Percentiles rank a stretch among this genome's conserved stretches.
These are phyloP conservation scores for Oreochromis niloticus DNA, from an alignment of 2,113 vertebrate species.

Conservation along the genomic window DNA sequence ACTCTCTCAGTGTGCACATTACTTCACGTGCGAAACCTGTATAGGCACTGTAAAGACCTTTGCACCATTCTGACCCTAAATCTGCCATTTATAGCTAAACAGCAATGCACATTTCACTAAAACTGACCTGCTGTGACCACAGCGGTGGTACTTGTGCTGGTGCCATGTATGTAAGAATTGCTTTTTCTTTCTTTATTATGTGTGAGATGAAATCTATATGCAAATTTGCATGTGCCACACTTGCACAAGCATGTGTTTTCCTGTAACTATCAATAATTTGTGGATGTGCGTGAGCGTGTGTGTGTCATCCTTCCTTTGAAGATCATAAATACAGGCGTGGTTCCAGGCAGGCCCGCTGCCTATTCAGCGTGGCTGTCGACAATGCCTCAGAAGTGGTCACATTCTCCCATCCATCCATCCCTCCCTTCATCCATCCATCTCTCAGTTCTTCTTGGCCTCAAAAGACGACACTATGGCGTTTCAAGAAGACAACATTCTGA, in stretches of 20 bases:
- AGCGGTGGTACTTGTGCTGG: not conserved
- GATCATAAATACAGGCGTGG: conserved; percentile 68
- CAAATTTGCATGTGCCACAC: conserved; percentile 9
- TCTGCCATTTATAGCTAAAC: not conserved
- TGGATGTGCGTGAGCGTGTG: conserved; percentile 31
- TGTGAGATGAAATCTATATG: conserved; percentile 1
- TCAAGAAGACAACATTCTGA: conserved; percentile 32
- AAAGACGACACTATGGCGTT: conserved; percentile 28
- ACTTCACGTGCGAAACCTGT: not conserved
- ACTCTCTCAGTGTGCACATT: not conserved
- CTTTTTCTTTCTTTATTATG: not conserved
- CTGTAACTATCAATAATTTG: conserved; percentile 54
- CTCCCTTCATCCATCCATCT: conserved; percentile 52
- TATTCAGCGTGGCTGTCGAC: conserved; percentile 65
- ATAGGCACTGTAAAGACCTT: not conserved
- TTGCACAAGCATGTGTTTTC: conserved; percentile 47
- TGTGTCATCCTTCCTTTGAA: conserved; percentile 70
- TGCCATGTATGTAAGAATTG: not conserved
- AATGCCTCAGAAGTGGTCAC: conserved; percentile 72
- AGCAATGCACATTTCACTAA: not conserved
- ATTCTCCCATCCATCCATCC: conserved; percentile 55
- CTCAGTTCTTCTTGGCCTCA: conserved; percentile 25
- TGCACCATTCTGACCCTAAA: not conserved
- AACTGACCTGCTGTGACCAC: not conserved
- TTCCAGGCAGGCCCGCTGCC: conserved; percentile 54